Conservation (phyloP, 2,797 vertebrate species). For the Odontamblyopus lacepedii region DNA sequence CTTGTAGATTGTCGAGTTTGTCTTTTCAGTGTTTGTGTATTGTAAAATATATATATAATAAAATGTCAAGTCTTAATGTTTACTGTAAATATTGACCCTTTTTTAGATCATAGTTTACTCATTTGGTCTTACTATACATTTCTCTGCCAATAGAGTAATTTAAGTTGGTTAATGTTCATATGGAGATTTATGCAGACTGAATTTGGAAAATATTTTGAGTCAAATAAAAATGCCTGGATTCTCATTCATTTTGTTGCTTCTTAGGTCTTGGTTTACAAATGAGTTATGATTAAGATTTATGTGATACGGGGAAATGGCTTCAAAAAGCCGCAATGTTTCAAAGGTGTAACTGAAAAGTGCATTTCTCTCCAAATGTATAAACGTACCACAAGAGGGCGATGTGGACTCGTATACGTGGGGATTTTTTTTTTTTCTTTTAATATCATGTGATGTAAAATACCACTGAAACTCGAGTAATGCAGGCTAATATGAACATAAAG, state of each 20-base stretch:
- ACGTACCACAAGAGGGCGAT: constrained; percentile 54
- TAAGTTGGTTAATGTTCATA: too few species aligned
- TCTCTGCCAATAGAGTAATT: neutral
- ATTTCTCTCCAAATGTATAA: neutral
- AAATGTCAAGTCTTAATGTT: constrained; percentile 17
- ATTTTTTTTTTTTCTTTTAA: neutral
- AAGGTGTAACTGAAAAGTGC: neutral
- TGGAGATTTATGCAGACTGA: too few species aligned
- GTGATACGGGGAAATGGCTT: neutral
- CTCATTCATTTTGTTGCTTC: too few species aligned
- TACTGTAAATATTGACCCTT: neutral
- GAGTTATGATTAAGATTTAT: too few species aligned
- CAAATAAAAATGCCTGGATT: too few species aligned
- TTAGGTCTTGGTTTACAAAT: too few species aligned
- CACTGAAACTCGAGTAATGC: too few species aligned
- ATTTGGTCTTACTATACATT: neutral
- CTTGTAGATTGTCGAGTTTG: constrained; percentile 22
- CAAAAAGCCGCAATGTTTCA: too few species aligned
- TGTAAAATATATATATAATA: constrained; percentile 56
- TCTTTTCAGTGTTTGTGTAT: constrained; percentile 45
- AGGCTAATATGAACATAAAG: too few species aligned
- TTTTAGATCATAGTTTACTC: neutral
- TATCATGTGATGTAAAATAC: neutral
- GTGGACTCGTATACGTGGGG: neutral
- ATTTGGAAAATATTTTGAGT: too few species aligned